A percentile compares a stretch with the other conserved stretches of the same genome.
Evolutionary conservation across 2,113 vertebrate genomes (phyloP).

Genomic region (Actenoides hombroni): DNA sequence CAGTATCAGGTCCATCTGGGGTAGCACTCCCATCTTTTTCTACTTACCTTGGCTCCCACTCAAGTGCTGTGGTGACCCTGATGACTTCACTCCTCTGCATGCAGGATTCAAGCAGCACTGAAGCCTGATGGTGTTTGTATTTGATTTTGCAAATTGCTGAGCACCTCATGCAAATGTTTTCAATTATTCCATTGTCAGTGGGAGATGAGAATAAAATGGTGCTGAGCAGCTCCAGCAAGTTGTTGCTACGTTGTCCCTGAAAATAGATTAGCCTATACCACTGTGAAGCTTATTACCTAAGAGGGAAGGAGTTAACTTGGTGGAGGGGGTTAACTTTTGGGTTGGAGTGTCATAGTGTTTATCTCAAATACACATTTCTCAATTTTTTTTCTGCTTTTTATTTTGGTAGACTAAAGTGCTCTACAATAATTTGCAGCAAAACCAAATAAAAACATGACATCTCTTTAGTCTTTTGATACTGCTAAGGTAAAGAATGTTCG

Average conservation of each 20-base stretch:
- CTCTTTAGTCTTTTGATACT: rapidly evolving
- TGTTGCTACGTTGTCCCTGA: neutral
- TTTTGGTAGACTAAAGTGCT: neutral
- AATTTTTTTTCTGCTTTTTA: neutral
- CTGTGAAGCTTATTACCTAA: neutral
- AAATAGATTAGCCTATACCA: neutral
- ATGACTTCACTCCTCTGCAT: neutral
- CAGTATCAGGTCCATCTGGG: neutral
- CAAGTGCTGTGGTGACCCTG: neutral
- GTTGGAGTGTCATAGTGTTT: neutral
- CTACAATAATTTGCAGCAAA: neutral
- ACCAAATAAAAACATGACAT: neutral
- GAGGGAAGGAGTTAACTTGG: neutral
- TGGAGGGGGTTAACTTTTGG: neutral
- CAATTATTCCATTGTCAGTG: neutral
- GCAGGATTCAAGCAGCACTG: neutral
- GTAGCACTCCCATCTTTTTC: neutral
- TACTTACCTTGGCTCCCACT: neutral
- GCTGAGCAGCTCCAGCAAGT: neutral
- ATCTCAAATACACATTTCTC: neutral
- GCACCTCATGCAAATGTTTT: neutral
- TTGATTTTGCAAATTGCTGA: neutral
- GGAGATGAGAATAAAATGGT: neutral
- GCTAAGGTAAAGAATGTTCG: neutral
- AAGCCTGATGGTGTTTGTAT: neutral